phyloP scores from a whole-genome alignment of 2,888 invertebrate species.

The Amphipyra berbera region DNA sequence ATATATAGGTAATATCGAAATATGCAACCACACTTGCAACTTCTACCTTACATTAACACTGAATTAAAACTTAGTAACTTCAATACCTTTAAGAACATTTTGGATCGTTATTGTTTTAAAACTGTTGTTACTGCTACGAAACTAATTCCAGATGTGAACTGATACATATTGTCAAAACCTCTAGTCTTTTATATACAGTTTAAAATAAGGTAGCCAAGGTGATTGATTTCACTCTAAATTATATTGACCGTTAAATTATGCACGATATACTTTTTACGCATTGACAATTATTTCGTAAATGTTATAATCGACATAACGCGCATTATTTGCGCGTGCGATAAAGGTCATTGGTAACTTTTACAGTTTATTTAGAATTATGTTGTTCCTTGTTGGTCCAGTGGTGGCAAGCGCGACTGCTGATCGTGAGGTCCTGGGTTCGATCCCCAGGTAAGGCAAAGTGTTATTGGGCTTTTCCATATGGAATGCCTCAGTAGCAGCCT shows the following conservation, averaged over 20 bases:
- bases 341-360: conserved; percentile 10
- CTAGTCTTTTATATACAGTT: conserved; percentile 45
- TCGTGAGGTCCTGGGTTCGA: too few relatives aligned
- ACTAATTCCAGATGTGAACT: conserved; percentile 14
- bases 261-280: conserved; percentile 24
- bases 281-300: conserved; percentile 13
- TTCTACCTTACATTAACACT: not conserved
- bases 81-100: conserved; percentile 27
- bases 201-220: conserved; percentile 32
- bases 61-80: not conserved
- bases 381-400: too few relatives aligned
- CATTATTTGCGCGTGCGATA: conserved; percentile 2
- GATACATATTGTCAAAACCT: conserved; percentile 17
- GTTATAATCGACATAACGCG: not conserved
- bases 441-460: too few relatives aligned
- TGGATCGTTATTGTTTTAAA: not conserved
- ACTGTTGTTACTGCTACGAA: not conserved
- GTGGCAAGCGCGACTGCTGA: too few relatives aligned
- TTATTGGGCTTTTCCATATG: too few relatives aligned
- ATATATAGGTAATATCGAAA: too few relatives aligned
- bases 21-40: too few relatives aligned
- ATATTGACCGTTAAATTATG: conserved; percentile 24
- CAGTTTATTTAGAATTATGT: not conserved
- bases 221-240: conserved; percentile 38
- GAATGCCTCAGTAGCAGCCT: too few relatives aligned